Percentiles rank a stretch among this genome's conserved stretches.
Conservation (phyloP, 2,113 vertebrate species). For the Nycticryphes semicollaris region DNA sequence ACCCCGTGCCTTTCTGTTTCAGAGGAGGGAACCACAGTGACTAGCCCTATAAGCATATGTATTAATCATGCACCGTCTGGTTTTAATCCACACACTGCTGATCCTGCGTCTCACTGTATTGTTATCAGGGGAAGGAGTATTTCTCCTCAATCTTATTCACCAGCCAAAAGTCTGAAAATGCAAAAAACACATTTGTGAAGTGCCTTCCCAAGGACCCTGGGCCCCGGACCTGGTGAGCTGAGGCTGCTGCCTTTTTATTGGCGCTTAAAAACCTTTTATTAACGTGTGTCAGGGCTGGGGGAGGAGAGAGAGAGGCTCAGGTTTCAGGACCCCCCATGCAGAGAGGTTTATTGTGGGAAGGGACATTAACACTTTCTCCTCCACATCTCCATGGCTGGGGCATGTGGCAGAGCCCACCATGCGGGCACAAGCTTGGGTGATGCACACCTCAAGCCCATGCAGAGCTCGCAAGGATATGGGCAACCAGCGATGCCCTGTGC, state of each 20-base stretch:
- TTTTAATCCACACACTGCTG: conserved; percentile 82
- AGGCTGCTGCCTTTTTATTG: conserved; percentile 71
- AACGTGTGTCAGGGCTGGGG: conserved; percentile 69
- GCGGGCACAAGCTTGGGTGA: not conserved
- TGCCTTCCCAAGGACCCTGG: conserved; percentile 74
- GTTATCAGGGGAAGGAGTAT: conserved; percentile 81
- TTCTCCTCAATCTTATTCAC: conserved; percentile 80
- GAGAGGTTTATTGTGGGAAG: conserved; percentile 73
- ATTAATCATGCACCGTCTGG: conserved; percentile 84
- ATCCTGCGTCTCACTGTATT: conserved; percentile 81
- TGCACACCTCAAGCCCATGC: not conserved
- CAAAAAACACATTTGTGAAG: conserved; percentile 81
- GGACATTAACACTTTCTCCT: conserved; percentile 75
- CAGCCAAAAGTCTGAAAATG: conserved; percentile 81
- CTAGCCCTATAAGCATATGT: conserved; percentile 78
- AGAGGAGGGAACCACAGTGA: conserved; percentile 79
- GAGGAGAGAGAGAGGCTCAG: conserved; percentile 59
- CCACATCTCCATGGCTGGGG: conserved; percentile 42
- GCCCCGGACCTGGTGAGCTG: conserved; percentile 69
- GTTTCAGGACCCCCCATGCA: conserved; percentile 73
- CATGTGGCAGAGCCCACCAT: not conserved
- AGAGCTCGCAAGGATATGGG: not conserved
- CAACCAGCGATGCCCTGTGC: not conserved
- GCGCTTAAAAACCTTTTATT: conserved; percentile 72
- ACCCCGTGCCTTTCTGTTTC: conserved; percentile 68